Percentiles rank a stretch among this genome's conserved stretches.
Evolutionary conservation across 2,797 vertebrate species (phyloP).

Genomic region (Bradypodion pumilum): DNA sequence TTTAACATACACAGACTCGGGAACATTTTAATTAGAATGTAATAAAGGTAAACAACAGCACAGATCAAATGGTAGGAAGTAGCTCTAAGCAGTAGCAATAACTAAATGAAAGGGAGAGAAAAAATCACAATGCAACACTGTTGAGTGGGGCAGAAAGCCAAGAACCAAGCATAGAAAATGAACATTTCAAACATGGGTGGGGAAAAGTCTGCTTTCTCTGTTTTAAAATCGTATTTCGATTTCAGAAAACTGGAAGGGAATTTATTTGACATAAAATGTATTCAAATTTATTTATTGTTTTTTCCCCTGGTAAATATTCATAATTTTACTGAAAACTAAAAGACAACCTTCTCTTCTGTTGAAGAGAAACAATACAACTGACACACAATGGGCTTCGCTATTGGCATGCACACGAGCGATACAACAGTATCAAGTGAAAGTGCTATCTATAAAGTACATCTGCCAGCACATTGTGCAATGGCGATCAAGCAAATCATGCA

Average conservation of each 20-base stretch:
- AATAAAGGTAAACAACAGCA: background rate
- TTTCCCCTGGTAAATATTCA: background rate
- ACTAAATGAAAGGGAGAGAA: background rate
- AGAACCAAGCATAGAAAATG: background rate
- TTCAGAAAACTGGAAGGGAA: fast-evolving
- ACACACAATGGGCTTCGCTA: too few relatives aligned
- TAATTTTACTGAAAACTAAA: background rate
- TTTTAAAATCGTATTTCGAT: background rate
- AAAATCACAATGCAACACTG: background rate
- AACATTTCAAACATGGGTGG: background rate
- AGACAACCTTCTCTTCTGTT: background rate
- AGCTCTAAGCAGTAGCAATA: background rate
- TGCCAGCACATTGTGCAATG: too few relatives aligned
- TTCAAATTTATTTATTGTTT: background rate
- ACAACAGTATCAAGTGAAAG: too few relatives aligned
- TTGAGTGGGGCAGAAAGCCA: background rate
- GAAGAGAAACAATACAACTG: too few relatives aligned
- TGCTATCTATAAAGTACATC: too few relatives aligned
- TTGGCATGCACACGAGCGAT: too few relatives aligned
- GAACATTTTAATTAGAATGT: background rate
- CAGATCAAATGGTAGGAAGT: fast-evolving
- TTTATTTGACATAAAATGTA: background rate
- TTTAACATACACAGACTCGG: background rate
- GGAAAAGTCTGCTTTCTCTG: background rate
- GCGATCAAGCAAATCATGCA: too few relatives aligned